phyloP scores from a whole-genome alignment of 2,888 invertebrate genomes.

The Brachynemurus nebulosus region DNA sequence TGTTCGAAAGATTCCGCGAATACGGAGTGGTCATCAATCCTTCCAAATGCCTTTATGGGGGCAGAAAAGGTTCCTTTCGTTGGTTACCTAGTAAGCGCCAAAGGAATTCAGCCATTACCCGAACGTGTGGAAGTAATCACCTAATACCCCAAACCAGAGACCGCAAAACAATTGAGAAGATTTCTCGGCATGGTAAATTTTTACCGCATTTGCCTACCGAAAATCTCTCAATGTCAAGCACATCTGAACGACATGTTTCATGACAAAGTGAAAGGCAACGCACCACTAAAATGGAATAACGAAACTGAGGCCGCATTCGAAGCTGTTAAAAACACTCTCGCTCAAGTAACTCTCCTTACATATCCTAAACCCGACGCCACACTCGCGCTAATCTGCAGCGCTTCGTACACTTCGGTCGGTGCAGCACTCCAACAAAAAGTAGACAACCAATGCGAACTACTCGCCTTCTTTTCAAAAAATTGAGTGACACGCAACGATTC shows the following conservation, averaged over 20 bases:
- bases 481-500: constrained; percentile 19
- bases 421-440: neutral
- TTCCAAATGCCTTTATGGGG: constrained; percentile 23
- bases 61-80: constrained; percentile 19
- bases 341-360: neutral
- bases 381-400: neutral
- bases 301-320: neutral
- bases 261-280: constrained; percentile 21
- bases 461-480: constrained; percentile 25
- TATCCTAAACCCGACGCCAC: neutral
- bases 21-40: constrained; percentile 23
- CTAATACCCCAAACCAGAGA: constrained; percentile 20
- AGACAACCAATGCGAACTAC: constrained; percentile 26
- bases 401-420: neutral
- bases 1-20: constrained; percentile 19
- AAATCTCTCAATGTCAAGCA: constrained; percentile 24
- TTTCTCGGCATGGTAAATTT: constrained; percentile 27
- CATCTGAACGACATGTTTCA: constrained; percentile 22
- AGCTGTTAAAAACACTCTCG: neutral
- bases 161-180: constrained; percentile 20
- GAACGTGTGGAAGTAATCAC: constrained; percentile 23
- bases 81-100: constrained; percentile 17
- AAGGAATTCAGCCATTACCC: constrained; percentile 23
- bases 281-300: constrained; percentile 16
- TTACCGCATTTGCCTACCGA: constrained; percentile 25